A percentile compares a stretch with the other conserved stretches of the same genome.
phyloP scores from a whole-genome alignment of 2,888 invertebrate species.

The Pseudoips prasinana region DNA sequence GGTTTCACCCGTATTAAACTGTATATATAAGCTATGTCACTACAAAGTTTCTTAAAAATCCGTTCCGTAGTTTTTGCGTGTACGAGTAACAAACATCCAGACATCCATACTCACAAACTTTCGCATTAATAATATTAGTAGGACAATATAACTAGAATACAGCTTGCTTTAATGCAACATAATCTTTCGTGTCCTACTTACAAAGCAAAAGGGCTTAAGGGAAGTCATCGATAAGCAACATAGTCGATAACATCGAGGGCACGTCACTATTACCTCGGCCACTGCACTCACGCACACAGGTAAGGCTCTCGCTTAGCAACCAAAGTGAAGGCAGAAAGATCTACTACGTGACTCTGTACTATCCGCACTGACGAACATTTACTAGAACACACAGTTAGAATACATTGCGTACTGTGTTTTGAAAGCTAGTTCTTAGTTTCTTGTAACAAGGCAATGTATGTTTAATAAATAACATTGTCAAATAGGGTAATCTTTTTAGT shows the following conservation, averaged over 20 bases:
- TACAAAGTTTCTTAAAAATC: too few relatives aligned
- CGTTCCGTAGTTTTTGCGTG: too few relatives aligned
- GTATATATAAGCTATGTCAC: too few relatives aligned
- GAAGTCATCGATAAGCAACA: constrained; percentile 19
- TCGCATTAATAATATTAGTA: too few relatives aligned
- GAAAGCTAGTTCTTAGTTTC: accelerated
- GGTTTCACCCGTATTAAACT: too few relatives aligned
- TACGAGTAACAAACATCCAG: too few relatives aligned
- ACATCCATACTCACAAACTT: too few relatives aligned
- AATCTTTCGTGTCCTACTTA: too few relatives aligned
- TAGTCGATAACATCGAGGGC: constrained; percentile 27
- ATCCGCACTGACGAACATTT: constrained; percentile 23
- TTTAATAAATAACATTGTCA: neutral
- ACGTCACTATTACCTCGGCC: constrained; percentile 54
- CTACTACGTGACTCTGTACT: constrained; percentile 45
- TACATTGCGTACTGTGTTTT: constrained; percentile 35
- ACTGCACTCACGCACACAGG: constrained; percentile 69
- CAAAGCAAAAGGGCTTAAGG: constrained; percentile 4
- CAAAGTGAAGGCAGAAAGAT: constrained; percentile 74
- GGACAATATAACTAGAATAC: too few relatives aligned
- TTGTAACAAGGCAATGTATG: constrained; percentile 31
- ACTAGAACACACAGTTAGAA: constrained; percentile 2
- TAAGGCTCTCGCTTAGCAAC: constrained; percentile 63
- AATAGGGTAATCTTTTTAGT: constrained; percentile 23
- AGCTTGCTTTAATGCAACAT: too few relatives aligned